Evolutionary conservation across 2,797 vertebrate genomes (phyloP).

Genomic region (Melanotaenia pygmaea): DNA sequence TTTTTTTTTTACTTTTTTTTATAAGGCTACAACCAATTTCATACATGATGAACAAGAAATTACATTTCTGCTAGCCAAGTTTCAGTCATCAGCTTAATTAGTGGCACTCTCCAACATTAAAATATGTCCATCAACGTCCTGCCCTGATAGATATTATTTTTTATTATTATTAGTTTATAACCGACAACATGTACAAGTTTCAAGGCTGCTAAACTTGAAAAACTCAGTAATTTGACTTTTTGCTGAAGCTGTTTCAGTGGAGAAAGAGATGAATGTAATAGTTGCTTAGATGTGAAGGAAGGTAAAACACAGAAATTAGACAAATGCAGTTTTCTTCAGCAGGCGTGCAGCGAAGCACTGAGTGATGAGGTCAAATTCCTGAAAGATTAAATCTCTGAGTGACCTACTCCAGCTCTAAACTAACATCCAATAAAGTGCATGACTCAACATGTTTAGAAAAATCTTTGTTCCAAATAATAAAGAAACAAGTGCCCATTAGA

Average conservation of each 20-base stretch:
- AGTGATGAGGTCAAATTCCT: conserved; percentile 62
- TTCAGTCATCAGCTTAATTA: conserved; percentile 17
- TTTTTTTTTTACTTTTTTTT: too few species aligned
- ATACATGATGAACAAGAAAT: conserved; percentile 8
- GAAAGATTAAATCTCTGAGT: conserved; percentile 63
- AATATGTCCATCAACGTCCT: conserved; percentile 17
- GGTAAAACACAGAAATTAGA: conserved; percentile 30
- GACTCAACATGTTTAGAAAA: conserved; percentile 45
- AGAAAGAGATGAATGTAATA: conserved; percentile 1
- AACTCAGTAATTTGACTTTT: background rate
- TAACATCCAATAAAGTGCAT: conserved; percentile 51
- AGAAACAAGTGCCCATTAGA: background rate
- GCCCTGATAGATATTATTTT: background rate
- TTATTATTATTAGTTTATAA: background rate
- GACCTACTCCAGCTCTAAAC: conserved; percentile 54
- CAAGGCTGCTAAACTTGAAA: background rate
- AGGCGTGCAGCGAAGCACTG: conserved; percentile 40
- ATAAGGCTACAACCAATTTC: conserved; percentile 2
- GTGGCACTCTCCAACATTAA: conserved; percentile 7
- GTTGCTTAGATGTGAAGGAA: conserved; percentile 7
- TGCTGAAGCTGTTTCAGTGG: background rate
- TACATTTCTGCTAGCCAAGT: background rate
- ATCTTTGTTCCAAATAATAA: conserved; percentile 15
- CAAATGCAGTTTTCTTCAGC: conserved; percentile 25
- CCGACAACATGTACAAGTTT: background rate